Evolutionary conservation across 2,888 invertebrate species (phyloP).

Genomic region (Luffia ferchaultella): DNA sequence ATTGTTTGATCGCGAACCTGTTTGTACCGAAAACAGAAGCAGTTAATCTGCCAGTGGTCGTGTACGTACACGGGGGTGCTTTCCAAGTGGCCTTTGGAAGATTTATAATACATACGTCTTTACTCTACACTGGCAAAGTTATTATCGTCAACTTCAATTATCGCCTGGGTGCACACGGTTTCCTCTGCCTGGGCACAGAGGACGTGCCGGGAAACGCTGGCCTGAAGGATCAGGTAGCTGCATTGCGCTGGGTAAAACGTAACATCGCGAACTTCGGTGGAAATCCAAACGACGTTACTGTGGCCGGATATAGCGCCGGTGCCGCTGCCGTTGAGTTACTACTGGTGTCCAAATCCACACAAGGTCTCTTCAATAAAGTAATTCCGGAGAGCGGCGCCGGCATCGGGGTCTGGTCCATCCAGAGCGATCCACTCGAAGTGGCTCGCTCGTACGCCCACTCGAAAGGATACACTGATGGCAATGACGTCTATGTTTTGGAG

Average conservation of each 20-base stretch:
- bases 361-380: constrained; percentile 36
- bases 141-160: constrained; percentile 48
- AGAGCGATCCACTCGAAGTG: constrained; percentile 27
- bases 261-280: constrained; percentile 50
- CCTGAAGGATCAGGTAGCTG: constrained; percentile 49
- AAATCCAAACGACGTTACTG: constrained; percentile 35
- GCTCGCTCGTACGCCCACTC: constrained; percentile 19
- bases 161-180: constrained; percentile 47
- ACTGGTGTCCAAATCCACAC: constrained; percentile 32
- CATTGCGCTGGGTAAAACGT: constrained; percentile 46
- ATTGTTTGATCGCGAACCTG: constrained; percentile 39
- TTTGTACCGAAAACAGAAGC: constrained; percentile 29
- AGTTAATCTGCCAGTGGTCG: constrained; percentile 22
- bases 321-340: constrained; percentile 40
- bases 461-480: too few species aligned
- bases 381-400: constrained; percentile 48
- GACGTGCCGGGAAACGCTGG: constrained; percentile 47
- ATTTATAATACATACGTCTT: constrained; percentile 1
- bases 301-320: constrained; percentile 45
- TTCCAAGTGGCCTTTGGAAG: constrained; percentile 3
- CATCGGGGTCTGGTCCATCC: constrained; percentile 34
- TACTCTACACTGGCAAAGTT: constrained; percentile 13
- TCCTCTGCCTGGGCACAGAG: constrained; percentile 37
- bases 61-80: constrained; percentile 5
- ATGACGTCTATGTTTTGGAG: constrained; percentile 18